These are phyloP conservation scores for Acestrorhynchus altus DNA, from an alignment of 2,797 vertebrate species.

Conservation along the genomic window DNA sequence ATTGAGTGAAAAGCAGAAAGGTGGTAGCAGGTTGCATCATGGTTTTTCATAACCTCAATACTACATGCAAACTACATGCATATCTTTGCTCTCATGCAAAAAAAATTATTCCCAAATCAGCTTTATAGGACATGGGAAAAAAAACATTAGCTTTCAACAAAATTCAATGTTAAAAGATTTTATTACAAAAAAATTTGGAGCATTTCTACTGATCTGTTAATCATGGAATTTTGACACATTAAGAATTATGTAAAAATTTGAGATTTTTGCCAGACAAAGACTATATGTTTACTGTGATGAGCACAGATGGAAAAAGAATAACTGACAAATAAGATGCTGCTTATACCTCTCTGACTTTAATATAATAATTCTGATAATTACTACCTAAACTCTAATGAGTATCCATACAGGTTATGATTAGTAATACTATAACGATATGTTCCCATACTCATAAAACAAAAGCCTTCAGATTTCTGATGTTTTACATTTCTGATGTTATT, in stretches of 20 bases:
- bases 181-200: no score
- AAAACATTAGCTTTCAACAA: no score
- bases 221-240: no score
- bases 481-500: no score
- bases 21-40: slow-evolving; percentile 18
- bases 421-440: neutral
- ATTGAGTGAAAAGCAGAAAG: neutral
- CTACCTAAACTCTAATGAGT: neutral
- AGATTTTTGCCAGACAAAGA: no score
- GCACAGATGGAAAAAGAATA: neutral
- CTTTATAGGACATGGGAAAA: no score
- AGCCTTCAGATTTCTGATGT: no score
- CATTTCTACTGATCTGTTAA: no score
- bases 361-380: neutral
- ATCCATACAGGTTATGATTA: neutral
- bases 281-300: neutral
- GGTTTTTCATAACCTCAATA: neutral
- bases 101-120: no score
- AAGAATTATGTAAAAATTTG: no score
- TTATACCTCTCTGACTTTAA: neutral
- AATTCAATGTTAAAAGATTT: no score
- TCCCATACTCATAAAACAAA: neutral
- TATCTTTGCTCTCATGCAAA: no score
- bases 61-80: neutral
- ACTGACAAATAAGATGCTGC: neutral